A percentile compares a stretch with the other conserved stretches of the same genome.
phyloP scores from a whole-genome alignment of 2,113 vertebrate genomes.

The Python bivittatus region DNA sequence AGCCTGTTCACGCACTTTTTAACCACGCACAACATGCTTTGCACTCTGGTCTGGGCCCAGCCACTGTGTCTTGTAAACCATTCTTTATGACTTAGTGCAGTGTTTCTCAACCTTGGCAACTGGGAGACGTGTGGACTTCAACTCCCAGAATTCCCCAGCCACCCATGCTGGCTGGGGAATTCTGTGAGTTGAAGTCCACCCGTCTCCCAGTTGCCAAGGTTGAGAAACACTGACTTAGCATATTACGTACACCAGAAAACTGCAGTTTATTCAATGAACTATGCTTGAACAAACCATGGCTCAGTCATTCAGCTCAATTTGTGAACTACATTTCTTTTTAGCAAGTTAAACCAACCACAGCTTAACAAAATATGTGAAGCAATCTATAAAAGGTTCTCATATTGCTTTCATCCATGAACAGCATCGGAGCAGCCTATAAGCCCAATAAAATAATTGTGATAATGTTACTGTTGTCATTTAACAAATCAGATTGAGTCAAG shows the following conservation, averaged over 20 bases:
- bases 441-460: neutral
- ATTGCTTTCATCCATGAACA: neutral
- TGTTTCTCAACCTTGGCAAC: too few species aligned
- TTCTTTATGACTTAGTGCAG: neutral
- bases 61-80: neutral
- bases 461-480: neutral
- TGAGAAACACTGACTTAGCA: too few species aligned
- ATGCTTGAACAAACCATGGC: neutral
- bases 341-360: neutral
- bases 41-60: neutral
- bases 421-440: neutral
- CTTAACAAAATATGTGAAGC: neutral
- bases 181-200: too few species aligned
- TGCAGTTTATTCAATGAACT: neutral
- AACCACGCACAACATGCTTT: neutral
- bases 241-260: neutral
- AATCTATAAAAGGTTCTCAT: neutral
- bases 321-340: neutral
- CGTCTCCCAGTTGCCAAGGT: too few species aligned
- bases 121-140: too few species aligned
- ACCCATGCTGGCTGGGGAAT: too few species aligned
- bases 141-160: too few species aligned
- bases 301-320: neutral
- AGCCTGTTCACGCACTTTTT: neutral
- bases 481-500: neutral